Evolutionary conservation across 2,888 invertebrate genomes (phyloP), one percentile per base, ranked within the genome.

Genomic region (Calliphora vomitoria): DNA sequence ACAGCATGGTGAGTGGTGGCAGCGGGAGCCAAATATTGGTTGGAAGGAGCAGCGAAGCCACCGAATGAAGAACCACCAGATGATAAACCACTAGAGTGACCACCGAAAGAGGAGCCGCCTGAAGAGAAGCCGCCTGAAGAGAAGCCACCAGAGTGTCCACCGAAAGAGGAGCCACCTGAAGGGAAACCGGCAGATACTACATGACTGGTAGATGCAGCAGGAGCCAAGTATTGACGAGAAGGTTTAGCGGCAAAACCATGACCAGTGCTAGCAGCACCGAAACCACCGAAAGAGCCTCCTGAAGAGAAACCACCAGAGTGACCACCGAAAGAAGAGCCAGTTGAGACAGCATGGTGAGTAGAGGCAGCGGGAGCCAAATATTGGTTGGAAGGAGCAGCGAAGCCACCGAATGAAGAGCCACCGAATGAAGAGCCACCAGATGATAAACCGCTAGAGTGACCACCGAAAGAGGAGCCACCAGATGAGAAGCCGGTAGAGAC

Each of bases 291-390:
- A 35, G 35, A 35, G 35, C 78, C 78, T 20, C 78, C 66, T 13
- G 38, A 58, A 38, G 53, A 53, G 15, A 8, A n/a, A 6, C 55
- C 11, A 25, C 58, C 41, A 50, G 60, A 71, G 25, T 18, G 11
- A 44, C 53, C 31, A 44, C 53, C 58, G 8, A 60, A 35, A 44
- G 75, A 64, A 47, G 47, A 58, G 44, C 50, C 41, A 47, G 35
- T 18, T 47, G 72, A 72, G 18, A 58, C 20, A 55, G 38, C 76
- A 35, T 85, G 80, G 5, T 72, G 38, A 4, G 55, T 15, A 10
- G 83, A 79, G 18, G 84, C 74, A 20, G 85, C 81, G 6, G 85
- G 85, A 35, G 81, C 81, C 31, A 80, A 76, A 76, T 81, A 76
- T 53, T 69, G 60, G 13, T 20, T 10, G 35, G 68, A 68, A 0